Evolutionary conservation across 2,797 vertebrate species (phyloP).

Genomic region (Erethizon dorsatum): DNA sequence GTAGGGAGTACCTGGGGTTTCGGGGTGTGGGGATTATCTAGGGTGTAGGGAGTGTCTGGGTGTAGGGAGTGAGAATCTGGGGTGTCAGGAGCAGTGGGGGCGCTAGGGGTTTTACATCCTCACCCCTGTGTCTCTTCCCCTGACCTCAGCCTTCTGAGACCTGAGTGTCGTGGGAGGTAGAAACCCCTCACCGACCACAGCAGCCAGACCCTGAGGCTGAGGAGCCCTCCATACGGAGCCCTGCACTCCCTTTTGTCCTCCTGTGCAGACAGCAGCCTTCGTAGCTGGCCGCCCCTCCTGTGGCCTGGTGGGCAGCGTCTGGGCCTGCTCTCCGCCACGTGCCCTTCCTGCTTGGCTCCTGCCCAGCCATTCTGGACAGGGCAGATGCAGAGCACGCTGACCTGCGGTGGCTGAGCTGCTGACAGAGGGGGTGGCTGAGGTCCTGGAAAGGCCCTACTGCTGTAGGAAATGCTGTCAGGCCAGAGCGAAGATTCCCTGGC

Average conservation of each 20-base stretch:
- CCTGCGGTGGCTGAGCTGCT: not conserved
- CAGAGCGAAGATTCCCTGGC: not conserved
- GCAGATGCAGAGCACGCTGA: not conserved
- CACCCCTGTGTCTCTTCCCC: not conserved
- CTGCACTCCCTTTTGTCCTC: not conserved
- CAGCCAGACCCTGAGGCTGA: not conserved
- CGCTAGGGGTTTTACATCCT: not conserved
- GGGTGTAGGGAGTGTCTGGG: not conserved
- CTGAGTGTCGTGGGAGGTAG: not conserved
- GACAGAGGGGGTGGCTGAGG: not conserved
- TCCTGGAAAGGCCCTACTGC: not conserved
- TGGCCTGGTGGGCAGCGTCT: not conserved
- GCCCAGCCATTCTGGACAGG: not conserved
- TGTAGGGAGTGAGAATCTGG: not conserved
- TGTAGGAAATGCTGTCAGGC: not conserved
- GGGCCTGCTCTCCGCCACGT: not conserved
- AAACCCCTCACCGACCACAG: slow-evolving; percentile 18
- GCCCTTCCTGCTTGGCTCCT: no score
- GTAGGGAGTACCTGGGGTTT: no score
- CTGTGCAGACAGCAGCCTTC: not conserved
- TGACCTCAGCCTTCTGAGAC: not conserved
- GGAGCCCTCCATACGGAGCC: not conserved
- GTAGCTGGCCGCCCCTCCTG: not conserved
- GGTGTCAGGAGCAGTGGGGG: no score
- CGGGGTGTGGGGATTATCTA: not conserved